These are phyloP conservation scores for Alethe diademata DNA, from an alignment of 2,113 vertebrate species.

Conservation along the genomic window DNA sequence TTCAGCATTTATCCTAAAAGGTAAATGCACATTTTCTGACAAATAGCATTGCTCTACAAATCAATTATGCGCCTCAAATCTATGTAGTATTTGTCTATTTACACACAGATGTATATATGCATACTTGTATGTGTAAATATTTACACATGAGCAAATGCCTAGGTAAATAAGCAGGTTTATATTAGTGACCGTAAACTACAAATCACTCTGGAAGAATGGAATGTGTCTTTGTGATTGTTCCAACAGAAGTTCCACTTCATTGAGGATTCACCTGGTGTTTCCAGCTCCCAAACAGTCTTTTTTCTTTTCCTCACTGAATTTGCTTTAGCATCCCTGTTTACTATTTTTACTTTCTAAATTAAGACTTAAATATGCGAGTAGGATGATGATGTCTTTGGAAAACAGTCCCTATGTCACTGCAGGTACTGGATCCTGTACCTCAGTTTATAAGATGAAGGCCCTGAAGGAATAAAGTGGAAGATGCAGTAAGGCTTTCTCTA, in stretches of 20 bases:
- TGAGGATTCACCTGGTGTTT: background rate
- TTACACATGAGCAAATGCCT: background rate
- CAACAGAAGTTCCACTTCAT: background rate
- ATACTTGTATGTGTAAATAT: background rate
- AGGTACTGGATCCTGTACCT: background rate
- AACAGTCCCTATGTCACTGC: background rate
- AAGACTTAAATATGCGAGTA: background rate
- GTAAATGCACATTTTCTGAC: background rate
- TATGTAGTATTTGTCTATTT: background rate
- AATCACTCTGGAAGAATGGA: background rate
- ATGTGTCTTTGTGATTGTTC: background rate
- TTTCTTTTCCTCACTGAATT: background rate
- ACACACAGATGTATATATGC: background rate
- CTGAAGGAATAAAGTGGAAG: background rate
- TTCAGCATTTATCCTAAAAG: background rate
- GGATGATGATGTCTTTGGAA: background rate
- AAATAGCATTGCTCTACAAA: background rate
- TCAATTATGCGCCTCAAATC: background rate
- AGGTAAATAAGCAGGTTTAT: background rate
- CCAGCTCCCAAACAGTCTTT: background rate
- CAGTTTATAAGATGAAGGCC: background rate
- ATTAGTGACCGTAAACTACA: background rate
- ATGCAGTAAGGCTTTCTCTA: background rate
- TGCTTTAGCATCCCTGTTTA: background rate
- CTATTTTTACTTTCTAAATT: background rate